Evolutionary conservation across 2,888 invertebrate species (phyloP).

Genomic region (Plagiodera versicolora): DNA sequence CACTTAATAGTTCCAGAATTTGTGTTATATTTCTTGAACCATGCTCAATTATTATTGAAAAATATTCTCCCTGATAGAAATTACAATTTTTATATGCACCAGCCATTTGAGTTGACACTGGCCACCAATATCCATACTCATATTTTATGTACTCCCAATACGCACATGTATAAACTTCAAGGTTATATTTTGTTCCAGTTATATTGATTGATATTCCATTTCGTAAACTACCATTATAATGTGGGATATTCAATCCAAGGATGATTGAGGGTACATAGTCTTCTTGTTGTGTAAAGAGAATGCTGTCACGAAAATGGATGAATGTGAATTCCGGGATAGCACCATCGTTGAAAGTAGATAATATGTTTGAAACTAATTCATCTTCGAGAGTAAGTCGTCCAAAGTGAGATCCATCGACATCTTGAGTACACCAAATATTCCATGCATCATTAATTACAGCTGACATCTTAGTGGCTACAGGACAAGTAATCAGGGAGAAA

Average conservation of each 20-base stretch:
- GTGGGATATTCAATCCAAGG: neutral
- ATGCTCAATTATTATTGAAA: neutral
- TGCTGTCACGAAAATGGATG: neutral
- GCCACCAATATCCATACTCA: neutral
- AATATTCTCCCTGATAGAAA: neutral
- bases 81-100: neutral
- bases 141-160: neutral
- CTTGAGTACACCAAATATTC: neutral
- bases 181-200: neutral
- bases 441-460: neutral
- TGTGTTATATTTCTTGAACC: neutral
- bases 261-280: neutral
- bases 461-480: neutral
- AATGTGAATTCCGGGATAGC: neutral
- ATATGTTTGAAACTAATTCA: neutral
- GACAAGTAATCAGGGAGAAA: conserved; percentile 4
- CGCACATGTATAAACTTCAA: neutral
- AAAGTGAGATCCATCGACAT: neutral
- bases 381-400: neutral
- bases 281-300: neutral
- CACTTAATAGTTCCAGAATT: neutral
- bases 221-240: neutral
- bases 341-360: neutral
- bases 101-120: neutral
- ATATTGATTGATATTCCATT: neutral